Conservation (phyloP, 2,797 vertebrate species). For the Serranus cabrilla region DNA sequence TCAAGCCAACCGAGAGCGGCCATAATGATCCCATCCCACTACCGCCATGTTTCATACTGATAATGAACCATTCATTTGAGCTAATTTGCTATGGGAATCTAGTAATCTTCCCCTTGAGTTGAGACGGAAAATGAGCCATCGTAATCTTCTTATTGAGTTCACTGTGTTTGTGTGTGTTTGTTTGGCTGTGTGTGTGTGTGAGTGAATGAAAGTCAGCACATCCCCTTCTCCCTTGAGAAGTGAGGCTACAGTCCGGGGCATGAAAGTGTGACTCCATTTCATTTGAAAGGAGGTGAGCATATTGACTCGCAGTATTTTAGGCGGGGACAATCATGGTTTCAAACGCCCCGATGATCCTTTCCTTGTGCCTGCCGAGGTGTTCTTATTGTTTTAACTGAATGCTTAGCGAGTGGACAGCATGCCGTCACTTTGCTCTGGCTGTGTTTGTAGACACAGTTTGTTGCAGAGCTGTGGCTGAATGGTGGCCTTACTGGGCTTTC, state of each 20-base stretch:
- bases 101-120: conserved; percentile 79
- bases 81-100: conserved; percentile 75
- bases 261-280: conserved; percentile 26
- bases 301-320: conserved; percentile 12
- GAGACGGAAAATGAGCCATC: conserved; percentile 70
- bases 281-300: conserved; percentile 9
- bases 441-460: neutral
- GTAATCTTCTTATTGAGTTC: conserved; percentile 70
- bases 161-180: conserved; percentile 37
- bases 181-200: conserved; percentile 6
- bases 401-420: neutral
- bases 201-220: conserved; percentile 48
- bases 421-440: neutral
- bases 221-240: conserved; percentile 36
- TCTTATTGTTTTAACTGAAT: conserved; percentile 34
- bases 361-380: conserved; percentile 10
- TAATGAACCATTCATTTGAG: conserved; percentile 77
- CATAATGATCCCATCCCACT: conserved; percentile 62
- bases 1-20: conserved; percentile 58
- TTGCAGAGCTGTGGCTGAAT: neutral
- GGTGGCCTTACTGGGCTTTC: too few relatives aligned
- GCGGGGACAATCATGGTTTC: neutral
- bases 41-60: conserved; percentile 66
- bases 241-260: conserved; percentile 31
- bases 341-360: neutral